Evolutionary conservation across 1,140 invertebrate genomes (phyloP), one percentile per base, ranked within the genome.

Genomic region (Phymastichus coffea): DNA sequence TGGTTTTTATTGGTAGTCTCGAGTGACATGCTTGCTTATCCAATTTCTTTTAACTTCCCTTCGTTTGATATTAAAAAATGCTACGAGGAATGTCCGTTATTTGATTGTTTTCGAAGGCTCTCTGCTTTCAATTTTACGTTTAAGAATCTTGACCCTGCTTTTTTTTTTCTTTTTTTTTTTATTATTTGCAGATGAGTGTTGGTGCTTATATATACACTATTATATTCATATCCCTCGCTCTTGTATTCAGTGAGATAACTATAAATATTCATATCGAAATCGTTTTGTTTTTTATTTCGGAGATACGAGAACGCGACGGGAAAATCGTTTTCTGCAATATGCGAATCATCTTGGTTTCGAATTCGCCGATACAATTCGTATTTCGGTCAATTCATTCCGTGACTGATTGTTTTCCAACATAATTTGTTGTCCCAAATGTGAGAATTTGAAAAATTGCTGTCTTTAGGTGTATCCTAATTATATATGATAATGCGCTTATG

Each of bases 391-490:
- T 25, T 28, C 10, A 14, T n/a, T n/a, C 35, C 30, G 30, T 20
- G 30, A 26, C 15, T 46, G 38, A 25, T 62, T 51, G 41, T 28
- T 44, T 43, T 30, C 10, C 15, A n/a, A n/a, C n/a, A 47, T 12
- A 26, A 52, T 37, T 17, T 7, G 28, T 41, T 52, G 25, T 38
- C 43, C 47, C 30, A 14, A 22, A 35, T 41, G 6, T 41, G 17
- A 38, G 30, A 55, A 61, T 4, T n/a, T 35, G 23, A 20, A 22
- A 2, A 52, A 52, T 41, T 26, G 41, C 41, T 28, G 17, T 35
- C 25, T 54, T 41, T 61, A n/a, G n/a, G 26, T 48, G n/a, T 57
- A 47, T 64, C 38, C 19, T 54, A 35, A 52, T 40, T 55, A n/a
- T n/a, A n/a, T n/a, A n/a, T n/a, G n/a, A n/a, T n/a, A 43, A 15